Evolutionary conservation across 1,140 invertebrate genomes (phyloP).

Genomic region (Nilaparvata lugens): DNA sequence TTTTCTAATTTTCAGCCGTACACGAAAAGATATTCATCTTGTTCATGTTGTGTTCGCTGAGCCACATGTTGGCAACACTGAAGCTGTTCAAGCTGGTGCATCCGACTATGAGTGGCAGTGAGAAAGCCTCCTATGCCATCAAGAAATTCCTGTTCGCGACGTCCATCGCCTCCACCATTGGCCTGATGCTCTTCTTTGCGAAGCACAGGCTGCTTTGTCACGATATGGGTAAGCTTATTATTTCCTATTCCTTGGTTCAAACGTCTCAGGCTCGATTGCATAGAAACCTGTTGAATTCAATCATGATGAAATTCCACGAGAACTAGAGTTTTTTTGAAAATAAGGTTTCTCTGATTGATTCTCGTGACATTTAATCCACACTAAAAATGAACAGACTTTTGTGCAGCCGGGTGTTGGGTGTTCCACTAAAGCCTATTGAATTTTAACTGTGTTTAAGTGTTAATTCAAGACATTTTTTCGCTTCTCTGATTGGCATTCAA

Average conservation of each 20-base stretch:
- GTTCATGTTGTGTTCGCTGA: conserved; percentile 80
- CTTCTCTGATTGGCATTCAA: too few relatives aligned
- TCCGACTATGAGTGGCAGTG: conserved; percentile 34
- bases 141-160: conserved; percentile 65
- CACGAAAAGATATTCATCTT: conserved; percentile 89
- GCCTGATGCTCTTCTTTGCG: conserved; percentile 75
- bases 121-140: conserved; percentile 46
- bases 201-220: conserved; percentile 80
- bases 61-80: conserved; percentile 69
- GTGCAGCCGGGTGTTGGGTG: too few relatives aligned
- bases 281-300: too few relatives aligned
- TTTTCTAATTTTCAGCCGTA: conserved; percentile 51
- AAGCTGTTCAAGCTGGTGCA: conserved; percentile 36
- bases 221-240: conserved; percentile 63
- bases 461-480: too few relatives aligned
- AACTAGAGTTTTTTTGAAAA: too few relatives aligned
- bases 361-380: too few relatives aligned
- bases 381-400: too few relatives aligned
- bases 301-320: too few relatives aligned
- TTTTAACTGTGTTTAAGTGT: too few relatives aligned
- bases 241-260: background rate
- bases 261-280: too few relatives aligned
- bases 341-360: too few relatives aligned
- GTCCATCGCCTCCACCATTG: conserved; percentile 67
- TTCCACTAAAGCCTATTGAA: too few relatives aligned